Percentiles rank a stretch among this genome's conserved stretches.
phyloP scores from a whole-genome alignment of 2,797 vertebrate species.

The Chaunax sp. region DNA sequence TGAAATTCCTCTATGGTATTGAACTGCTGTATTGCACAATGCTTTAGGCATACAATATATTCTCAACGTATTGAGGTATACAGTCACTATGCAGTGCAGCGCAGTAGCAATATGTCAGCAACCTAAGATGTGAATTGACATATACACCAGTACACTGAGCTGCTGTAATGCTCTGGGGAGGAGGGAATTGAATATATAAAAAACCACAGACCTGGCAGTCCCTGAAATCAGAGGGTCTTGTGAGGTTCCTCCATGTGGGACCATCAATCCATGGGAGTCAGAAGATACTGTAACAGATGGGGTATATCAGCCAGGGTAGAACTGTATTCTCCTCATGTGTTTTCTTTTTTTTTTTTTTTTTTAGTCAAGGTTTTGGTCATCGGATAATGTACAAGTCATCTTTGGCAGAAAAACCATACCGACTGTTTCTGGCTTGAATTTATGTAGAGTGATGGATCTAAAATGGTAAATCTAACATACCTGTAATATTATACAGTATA shows the following conservation, averaged over 20 bases:
- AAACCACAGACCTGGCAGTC: slow-evolving; percentile 42
- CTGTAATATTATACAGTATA: too few species aligned
- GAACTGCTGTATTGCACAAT: slow-evolving; percentile 29
- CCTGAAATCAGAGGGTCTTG: slow-evolving; percentile 65
- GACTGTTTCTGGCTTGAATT: not conserved
- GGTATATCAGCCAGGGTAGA: slow-evolving; percentile 33
- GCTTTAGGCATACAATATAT: slow-evolving; percentile 46
- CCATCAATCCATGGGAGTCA: slow-evolving; percentile 51
- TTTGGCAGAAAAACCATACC: too few species aligned
- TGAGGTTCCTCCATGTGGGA: slow-evolving; percentile 59
- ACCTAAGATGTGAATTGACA: slow-evolving; percentile 52
- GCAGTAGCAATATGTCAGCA: slow-evolving; percentile 54
- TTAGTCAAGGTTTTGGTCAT: slow-evolving; percentile 19
- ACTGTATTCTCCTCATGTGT: slow-evolving; percentile 20
- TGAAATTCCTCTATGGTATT: slow-evolving; percentile 39
- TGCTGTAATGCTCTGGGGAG: slow-evolving; percentile 53
- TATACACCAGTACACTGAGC: slow-evolving; percentile 40
- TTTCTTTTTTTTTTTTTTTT: not conserved
- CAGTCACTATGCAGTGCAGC: slow-evolving; percentile 33
- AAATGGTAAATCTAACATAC: too few species aligned
- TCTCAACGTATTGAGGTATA: slow-evolving; percentile 44
- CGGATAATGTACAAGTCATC: slow-evolving; percentile 12
- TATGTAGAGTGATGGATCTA: too few species aligned
- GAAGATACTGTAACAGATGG: slow-evolving; percentile 36
- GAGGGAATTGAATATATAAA: slow-evolving; percentile 60